Evolutionary conservation across 2,888 invertebrate genomes (phyloP).

Genomic region (Harpalus rubripes): DNA sequence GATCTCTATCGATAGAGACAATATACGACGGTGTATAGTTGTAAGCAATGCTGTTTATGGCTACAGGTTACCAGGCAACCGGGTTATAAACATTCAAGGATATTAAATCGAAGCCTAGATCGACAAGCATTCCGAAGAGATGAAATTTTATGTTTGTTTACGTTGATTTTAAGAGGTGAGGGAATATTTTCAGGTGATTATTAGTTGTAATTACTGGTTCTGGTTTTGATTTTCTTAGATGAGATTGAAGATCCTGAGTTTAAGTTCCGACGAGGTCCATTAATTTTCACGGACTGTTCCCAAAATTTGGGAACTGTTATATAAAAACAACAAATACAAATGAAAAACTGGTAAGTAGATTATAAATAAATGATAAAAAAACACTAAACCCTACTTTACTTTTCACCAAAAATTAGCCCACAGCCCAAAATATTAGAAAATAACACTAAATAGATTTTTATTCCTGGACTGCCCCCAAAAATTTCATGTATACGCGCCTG

Average conservation of each 20-base stretch:
- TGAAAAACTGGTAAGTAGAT: too few species aligned
- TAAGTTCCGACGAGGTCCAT: neutral
- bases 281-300: too few species aligned
- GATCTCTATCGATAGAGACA: conserved; percentile 35
- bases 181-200: conserved; percentile 6
- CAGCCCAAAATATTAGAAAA: too few species aligned
- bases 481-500: too few species aligned
- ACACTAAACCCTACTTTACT: too few species aligned
- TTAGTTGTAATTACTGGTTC: conserved; percentile 19
- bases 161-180: neutral
- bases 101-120: conserved; percentile 49
- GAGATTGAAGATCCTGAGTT: neutral
- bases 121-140: conserved; percentile 40
- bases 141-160: conserved; percentile 44
- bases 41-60: conserved; percentile 43
- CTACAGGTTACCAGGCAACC: conserved; percentile 26
- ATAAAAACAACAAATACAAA: too few species aligned
- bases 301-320: too few species aligned
- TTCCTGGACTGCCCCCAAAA: too few species aligned
- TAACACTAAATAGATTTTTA: too few species aligned
- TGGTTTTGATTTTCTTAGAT: neutral
- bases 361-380: too few species aligned
- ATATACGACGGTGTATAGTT: conserved; percentile 10
- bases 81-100: conserved; percentile 56
- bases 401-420: too few species aligned